Evolutionary conservation across 2,888 invertebrate genomes (phyloP).

Genomic region (Drosophila paranaensis): DNA sequence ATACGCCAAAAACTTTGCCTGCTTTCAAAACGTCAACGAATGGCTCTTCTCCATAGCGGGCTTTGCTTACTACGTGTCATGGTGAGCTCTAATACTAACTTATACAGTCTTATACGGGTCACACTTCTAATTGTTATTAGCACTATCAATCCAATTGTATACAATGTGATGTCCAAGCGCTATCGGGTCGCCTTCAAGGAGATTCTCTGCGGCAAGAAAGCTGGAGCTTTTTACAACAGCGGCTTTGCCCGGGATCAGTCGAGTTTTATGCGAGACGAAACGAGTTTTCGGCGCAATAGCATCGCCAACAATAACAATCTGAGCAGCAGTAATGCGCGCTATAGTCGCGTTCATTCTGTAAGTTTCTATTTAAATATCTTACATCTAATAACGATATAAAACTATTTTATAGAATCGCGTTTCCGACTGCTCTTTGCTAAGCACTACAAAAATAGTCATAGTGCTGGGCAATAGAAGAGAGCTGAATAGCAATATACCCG

Average conservation of each 20-base stretch:
- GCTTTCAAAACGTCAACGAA: slow-evolving; percentile 90
- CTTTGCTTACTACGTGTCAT: slow-evolving; percentile 92
- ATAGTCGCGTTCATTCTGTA: slow-evolving; percentile 74
- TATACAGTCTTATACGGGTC: not conserved
- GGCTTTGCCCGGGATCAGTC: slow-evolving; percentile 87
- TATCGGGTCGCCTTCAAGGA: slow-evolving; percentile 92
- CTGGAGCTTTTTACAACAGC: slow-evolving; percentile 84
- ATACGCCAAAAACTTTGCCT: slow-evolving; percentile 87
- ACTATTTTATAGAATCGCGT: slow-evolving; percentile 54
- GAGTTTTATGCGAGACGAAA: slow-evolving; percentile 87
- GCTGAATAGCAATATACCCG: slow-evolving; percentile 74
- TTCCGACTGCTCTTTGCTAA: slow-evolving; percentile 63
- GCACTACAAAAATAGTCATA: slow-evolving; percentile 82
- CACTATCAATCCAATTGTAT: slow-evolving; percentile 94
- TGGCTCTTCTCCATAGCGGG: slow-evolving; percentile 92
- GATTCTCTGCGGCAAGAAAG: slow-evolving; percentile 88
- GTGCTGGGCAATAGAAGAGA: slow-evolving; percentile 81
- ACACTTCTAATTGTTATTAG: slow-evolving; percentile 80
- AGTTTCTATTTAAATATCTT: not conserved
- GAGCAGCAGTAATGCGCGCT: slow-evolving; percentile 59
- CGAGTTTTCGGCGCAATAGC: slow-evolving; percentile 88
- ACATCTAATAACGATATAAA: not conserved
- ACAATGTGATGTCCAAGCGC: slow-evolving; percentile 92
- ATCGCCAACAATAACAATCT: slow-evolving; percentile 71
- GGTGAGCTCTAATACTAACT: slow-evolving; percentile 69